Evolutionary conservation across 2,797 vertebrate species (phyloP).

Genomic region (Megalops cyprinoides): DNA sequence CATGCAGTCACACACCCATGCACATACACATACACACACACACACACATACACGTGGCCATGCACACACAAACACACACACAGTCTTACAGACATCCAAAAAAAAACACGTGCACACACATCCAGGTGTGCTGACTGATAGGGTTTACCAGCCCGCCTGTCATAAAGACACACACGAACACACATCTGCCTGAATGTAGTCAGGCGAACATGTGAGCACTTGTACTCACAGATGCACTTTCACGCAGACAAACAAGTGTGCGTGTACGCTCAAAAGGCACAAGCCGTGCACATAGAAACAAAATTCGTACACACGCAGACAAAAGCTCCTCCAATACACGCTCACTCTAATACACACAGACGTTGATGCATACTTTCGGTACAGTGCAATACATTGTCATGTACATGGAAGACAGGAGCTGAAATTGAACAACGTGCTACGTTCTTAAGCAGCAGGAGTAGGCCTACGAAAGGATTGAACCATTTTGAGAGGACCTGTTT

Average conservation of each 20-base stretch:
- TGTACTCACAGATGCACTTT: too few species aligned
- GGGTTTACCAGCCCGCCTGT: too few species aligned
- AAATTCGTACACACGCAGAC: background rate
- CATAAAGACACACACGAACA: too few species aligned
- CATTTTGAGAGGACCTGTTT: slow-evolving; percentile 1
- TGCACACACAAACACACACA: background rate
- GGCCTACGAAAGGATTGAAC: background rate
- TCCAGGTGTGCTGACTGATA: too few species aligned
- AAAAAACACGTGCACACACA: background rate
- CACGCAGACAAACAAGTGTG: background rate
- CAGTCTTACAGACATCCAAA: background rate
- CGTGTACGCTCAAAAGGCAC: too few species aligned
- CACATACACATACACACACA: background rate
- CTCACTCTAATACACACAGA: too few species aligned
- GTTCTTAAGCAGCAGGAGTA: too few species aligned
- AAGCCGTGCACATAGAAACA: too few species aligned
- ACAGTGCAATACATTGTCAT: background rate
- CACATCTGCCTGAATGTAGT: too few species aligned
- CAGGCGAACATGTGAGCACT: too few species aligned
- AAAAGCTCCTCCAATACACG: background rate
- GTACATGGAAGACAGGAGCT: background rate
- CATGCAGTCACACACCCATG: background rate
- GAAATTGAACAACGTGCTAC: background rate
- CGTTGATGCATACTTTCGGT: background rate
- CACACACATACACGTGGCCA: background rate